Evolutionary conservation across 2,888 invertebrate species (phyloP), one percentile per base, ranked within the genome.

Genomic region (Drosophila phalerata): DNA sequence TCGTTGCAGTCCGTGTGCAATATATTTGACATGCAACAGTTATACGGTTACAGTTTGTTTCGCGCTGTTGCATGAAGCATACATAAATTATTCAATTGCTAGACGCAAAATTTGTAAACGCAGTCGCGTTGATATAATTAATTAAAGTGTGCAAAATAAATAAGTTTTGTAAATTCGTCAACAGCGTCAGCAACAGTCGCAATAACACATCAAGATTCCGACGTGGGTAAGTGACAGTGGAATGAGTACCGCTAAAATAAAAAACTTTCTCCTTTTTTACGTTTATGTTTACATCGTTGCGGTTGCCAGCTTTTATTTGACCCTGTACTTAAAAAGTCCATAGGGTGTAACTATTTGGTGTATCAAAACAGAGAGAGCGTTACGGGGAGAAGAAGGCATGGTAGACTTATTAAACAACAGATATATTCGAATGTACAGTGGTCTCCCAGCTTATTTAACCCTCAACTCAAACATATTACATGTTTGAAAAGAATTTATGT

Each of bases 251-350:
- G 3, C 34, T 11, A n/a, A 56, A n/a, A n/a, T n/a, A n/a, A 56
- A 48, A 63, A 76, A 79, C 75, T 76, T 76, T 76, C 75, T 64
- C 79, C 61, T 19, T 34, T 34, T 22, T 68, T 2, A 37, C 37
- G 37, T 5, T 37, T 40, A 10, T 62, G 75, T 73, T 49, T 74
- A 61, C 72, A 40, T 62, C 28, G 47, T 52, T 9, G 30, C 32
- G 5, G 30, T 19, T 56, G 32, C 45, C 32, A 58, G 17, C 19
- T 17, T 17, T 53, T 19, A 9, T n/a, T n/a, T 6, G 37, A 37
- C 37, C n/a, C 37, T 37, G 37, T n/a, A n/a, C 2, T n/a, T 37
- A n/a, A 37, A 6, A n/a, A 5, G 34, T 34, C n/a, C 37, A n/a
- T n/a, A 37, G n/a, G 37, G 37, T 37, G 2, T 2, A n/a, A n/a